These are phyloP conservation scores for Diprion similis DNA, from an alignment of 1,140 invertebrate genomes.

Conservation along the genomic window DNA sequence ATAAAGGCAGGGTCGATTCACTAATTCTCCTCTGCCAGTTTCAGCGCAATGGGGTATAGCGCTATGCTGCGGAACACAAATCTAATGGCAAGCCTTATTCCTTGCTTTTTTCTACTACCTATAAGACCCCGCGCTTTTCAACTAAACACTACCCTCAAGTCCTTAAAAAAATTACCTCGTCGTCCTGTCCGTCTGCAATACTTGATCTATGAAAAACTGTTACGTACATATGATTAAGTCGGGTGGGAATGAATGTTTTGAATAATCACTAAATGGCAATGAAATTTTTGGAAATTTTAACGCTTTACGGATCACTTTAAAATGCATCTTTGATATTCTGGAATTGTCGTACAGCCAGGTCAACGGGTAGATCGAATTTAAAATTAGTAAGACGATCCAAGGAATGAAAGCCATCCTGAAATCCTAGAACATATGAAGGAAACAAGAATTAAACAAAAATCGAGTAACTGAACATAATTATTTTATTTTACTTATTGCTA, in stretches of 20 bases:
- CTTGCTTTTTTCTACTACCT: too few relatives aligned
- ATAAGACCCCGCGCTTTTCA: too few relatives aligned
- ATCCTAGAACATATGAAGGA: constrained; percentile 69
- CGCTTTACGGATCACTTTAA: constrained; percentile 52
- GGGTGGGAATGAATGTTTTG: not conserved
- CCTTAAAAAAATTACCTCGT: too few relatives aligned
- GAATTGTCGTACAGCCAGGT: constrained; percentile 94
- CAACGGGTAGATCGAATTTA: constrained; percentile 93
- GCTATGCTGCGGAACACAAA: too few relatives aligned
- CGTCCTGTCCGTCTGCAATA: too few relatives aligned
- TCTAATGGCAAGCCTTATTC: too few relatives aligned
- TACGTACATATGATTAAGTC: not conserved
- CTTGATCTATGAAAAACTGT: not conserved
- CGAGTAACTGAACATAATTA: not conserved
- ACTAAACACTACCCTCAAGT: too few relatives aligned
- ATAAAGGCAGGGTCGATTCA: too few relatives aligned
- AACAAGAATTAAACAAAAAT: constrained; percentile 1
- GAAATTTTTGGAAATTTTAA: not conserved
- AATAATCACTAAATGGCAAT: not conserved
- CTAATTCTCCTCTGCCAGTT: too few relatives aligned
- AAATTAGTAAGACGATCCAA: constrained; percentile 85
- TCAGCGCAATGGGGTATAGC: too few relatives aligned
- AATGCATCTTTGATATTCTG: constrained; percentile 98
- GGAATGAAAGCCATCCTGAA: constrained; percentile 92
- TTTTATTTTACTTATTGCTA: not conserved